Evolutionary conservation across 2,888 invertebrate species (phyloP), one percentile per base, ranked within the genome.

Genomic region (Masnerella sp.): DNA sequence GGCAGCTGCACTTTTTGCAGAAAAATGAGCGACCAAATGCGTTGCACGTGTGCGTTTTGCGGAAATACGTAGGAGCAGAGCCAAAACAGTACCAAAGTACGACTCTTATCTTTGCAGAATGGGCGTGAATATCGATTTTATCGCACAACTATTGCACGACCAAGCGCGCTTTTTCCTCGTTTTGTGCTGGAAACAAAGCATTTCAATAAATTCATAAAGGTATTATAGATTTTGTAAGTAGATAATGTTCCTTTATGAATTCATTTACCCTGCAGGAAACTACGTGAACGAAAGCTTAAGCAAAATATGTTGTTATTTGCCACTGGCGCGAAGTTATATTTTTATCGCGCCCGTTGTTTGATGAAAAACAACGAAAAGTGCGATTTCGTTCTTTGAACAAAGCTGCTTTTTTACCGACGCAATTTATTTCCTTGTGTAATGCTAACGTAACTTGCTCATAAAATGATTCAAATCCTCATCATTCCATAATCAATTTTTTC

Each of bases 101-200:
- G 67, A 72, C 67, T 67, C 67, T 73, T 73, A 73, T 67, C 67
- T 73, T 45, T 40, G 28, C 54, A 51, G 62, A 73, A 73, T 62
- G 72, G 56, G 72, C 61, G 72, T 62, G 67, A 73, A 67, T 73
- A 73, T 73, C 67, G 72, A 73, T 73, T 73, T 73, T 73, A 73
- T 73, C 67, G 67, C 51, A 40, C 72, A 49, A 54, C 59, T 54
- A 62, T 61, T 43, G 67, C 61, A 62, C 67, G 54, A 61, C 47
- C 65, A 32, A 61, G 59, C 52, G 47, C 42, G 30, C 58, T 42
- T 73, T 73, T 73, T 73, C 61, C 49, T 73, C 56, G 61, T 61
- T 67, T 72, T 54, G 65, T 54, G 17, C 34, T 20, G 52, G 22
- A 58, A 61, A 72, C 72, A 59, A 72, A 72, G 65, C 72, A 54